Conservation (phyloP, 1,140 invertebrate genomes). For the Trinorchestia longiramus region DNA sequence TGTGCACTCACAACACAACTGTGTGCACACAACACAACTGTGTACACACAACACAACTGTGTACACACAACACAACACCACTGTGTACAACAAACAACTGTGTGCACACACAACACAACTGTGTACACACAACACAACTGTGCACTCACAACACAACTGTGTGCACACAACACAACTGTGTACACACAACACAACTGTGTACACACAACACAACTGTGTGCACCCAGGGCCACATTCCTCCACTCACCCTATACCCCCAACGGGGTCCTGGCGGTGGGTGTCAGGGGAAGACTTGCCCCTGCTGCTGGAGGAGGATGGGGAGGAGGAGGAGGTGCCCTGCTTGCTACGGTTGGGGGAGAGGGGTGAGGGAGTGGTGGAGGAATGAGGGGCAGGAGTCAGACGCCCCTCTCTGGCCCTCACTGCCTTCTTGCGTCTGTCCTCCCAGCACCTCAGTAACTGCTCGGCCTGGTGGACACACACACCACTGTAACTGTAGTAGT, state of each 20-base stretch:
- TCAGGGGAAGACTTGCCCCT: neutral
- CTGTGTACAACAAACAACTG: neutral
- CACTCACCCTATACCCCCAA: too few species aligned
- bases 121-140: too few species aligned
- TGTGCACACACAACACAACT: neutral
- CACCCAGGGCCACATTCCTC: neutral
- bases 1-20: too few species aligned
- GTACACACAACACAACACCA: neutral
- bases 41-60: too few species aligned
- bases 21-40: too few species aligned
- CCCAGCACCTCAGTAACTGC: constrained; percentile 70
- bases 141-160: neutral
- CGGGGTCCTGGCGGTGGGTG: neutral
- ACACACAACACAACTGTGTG: neutral
- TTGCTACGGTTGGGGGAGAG: constrained; percentile 55
- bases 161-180: too few species aligned
- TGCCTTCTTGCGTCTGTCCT: constrained; percentile 69
- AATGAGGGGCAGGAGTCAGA: neutral
- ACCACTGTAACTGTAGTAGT: neutral
- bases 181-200: too few species aligned
- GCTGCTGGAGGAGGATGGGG: neutral
- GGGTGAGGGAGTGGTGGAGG: neutral
- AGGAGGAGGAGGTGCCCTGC: neutral
- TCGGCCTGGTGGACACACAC: constrained; percentile 68
- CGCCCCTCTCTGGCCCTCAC: constrained; percentile 56